Percentiles rank a stretch among this genome's conserved stretches.
Conservation (phyloP, 2,797 vertebrate genomes). For the Microcaecilia unicolor region DNA sequence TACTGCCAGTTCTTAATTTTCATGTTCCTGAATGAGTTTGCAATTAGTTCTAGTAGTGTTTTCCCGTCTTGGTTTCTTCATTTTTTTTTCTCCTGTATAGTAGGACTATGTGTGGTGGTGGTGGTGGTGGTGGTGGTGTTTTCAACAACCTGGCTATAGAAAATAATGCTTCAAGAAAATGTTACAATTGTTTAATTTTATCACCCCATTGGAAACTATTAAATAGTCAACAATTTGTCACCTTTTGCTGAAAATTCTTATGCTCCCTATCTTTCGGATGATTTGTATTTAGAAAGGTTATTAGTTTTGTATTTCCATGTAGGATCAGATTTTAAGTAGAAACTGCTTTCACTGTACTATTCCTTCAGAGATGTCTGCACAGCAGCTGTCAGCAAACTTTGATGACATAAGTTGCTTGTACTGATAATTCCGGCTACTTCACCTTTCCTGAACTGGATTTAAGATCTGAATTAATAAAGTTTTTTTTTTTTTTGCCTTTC, state of each 20-base stretch:
- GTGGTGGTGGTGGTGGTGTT: too few relatives aligned
- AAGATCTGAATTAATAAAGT: too few relatives aligned
- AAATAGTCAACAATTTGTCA: conserved; percentile 59
- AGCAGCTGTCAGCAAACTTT: conserved; percentile 42
- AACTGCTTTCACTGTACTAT: conserved; percentile 34
- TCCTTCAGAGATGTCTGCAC: conserved; percentile 53
- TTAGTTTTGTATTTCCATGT: conserved; percentile 41
- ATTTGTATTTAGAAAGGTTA: conserved; percentile 41
- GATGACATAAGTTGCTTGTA: conserved; percentile 53
- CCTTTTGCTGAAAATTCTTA: conserved; percentile 51
- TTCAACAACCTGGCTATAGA: conserved; percentile 53
- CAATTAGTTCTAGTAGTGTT: conserved; percentile 51
- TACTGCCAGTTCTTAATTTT: conserved; percentile 57
- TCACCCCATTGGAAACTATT: conserved; percentile 63
- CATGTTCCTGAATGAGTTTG: conserved; percentile 54
- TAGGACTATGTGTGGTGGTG: conserved; percentile 40
- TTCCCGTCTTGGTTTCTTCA: conserved; percentile 54
- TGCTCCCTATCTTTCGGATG: too few relatives aligned
- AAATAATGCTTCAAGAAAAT: conserved; percentile 60
- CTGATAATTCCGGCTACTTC: conserved; percentile 55
- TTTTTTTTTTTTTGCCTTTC: too few relatives aligned
- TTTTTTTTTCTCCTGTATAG: conserved; percentile 39
- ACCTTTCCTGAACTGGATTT: conserved; percentile 55
- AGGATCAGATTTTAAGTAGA: too few relatives aligned
- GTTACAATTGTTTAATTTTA: conserved; percentile 68